Percentiles rank a stretch among this genome's conserved stretches.
Conservation (phyloP, 2,888 invertebrate species). For the Hydrotaea cyrtoneurina region DNA sequence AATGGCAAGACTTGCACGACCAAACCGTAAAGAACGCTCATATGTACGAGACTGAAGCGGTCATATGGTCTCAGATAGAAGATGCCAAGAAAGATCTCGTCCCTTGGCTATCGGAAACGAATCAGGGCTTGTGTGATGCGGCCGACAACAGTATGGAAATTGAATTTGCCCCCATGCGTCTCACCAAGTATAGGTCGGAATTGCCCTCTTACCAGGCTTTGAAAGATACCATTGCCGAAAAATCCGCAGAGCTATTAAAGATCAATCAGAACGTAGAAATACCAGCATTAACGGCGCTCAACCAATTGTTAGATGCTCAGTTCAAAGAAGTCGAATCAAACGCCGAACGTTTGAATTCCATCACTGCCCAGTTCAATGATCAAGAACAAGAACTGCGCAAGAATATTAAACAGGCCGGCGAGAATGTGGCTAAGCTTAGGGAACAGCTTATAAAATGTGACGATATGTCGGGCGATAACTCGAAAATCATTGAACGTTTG, state of each 20-base stretch:
- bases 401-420: slow-evolving; percentile 87
- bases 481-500: slow-evolving; percentile 90
- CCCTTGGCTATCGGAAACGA: slow-evolving; percentile 92
- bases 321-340: slow-evolving; percentile 88
- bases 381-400: slow-evolving; percentile 88
- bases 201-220: slow-evolving; percentile 89
- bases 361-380: slow-evolving; percentile 87
- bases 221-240: slow-evolving; percentile 88
- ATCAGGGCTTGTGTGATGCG: slow-evolving; percentile 88
- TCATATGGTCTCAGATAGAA: slow-evolving; percentile 96
- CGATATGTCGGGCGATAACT: slow-evolving; percentile 93
- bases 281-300: slow-evolving; percentile 85
- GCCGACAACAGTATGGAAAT: slow-evolving; percentile 90
- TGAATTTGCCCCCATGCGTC: slow-evolving; percentile 88
- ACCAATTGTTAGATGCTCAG: slow-evolving; percentile 86
- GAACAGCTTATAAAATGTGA: slow-evolving; percentile 94
- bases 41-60: slow-evolving; percentile 91
- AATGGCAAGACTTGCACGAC: slow-evolving; percentile 88
- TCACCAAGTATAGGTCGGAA: slow-evolving; percentile 93
- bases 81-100: slow-evolving; percentile 91
- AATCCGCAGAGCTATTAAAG: slow-evolving; percentile 89
- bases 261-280: slow-evolving; percentile 87
- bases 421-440: slow-evolving; percentile 87
- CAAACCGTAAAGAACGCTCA: slow-evolving; percentile 88
- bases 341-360: slow-evolving; percentile 87